A percentile compares a stretch with the other conserved stretches of the same genome.
phyloP scores from a whole-genome alignment of 2,888 invertebrate species.

The Iphiclides podalirius region DNA sequence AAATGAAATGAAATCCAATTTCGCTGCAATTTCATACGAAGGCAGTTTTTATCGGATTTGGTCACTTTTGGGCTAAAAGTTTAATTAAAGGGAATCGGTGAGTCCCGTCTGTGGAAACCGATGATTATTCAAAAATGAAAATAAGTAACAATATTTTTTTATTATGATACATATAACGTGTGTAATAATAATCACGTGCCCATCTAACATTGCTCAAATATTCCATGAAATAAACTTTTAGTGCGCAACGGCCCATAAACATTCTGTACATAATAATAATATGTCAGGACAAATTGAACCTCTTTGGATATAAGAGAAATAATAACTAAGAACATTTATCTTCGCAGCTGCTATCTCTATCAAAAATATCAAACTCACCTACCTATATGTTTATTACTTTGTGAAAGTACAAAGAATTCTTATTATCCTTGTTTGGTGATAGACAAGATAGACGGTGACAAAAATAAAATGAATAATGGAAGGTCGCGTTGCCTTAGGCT shows the following conservation, averaged over 20 bases:
- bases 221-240: background rate
- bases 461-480: constrained; percentile 48
- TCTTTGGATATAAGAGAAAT: constrained; percentile 19
- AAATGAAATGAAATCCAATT: constrained; percentile 17
- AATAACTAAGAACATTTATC: constrained; percentile 20
- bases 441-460: constrained; percentile 34
- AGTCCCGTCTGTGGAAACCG: background rate
- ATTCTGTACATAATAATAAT: constrained; percentile 16
- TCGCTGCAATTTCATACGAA: background rate
- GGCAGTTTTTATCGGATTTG: background rate
- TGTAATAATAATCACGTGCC: background rate
- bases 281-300: constrained; percentile 20
- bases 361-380: constrained; percentile 33
- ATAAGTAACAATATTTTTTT: too few relatives aligned
- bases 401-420: constrained; percentile 31
- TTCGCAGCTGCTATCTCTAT: constrained; percentile 29
- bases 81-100: background rate
- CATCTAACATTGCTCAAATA: too few relatives aligned
- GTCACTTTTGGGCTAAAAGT: background rate
- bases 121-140: too few relatives aligned
- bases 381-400: constrained; percentile 34
- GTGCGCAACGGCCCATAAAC: constrained; percentile 14
- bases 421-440: constrained; percentile 31
- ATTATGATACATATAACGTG: constrained; percentile 6
- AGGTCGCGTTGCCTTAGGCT: constrained; percentile 46